Conservation (phyloP, 2,113 vertebrate genomes). For the Amia ocellicauda region DNA sequence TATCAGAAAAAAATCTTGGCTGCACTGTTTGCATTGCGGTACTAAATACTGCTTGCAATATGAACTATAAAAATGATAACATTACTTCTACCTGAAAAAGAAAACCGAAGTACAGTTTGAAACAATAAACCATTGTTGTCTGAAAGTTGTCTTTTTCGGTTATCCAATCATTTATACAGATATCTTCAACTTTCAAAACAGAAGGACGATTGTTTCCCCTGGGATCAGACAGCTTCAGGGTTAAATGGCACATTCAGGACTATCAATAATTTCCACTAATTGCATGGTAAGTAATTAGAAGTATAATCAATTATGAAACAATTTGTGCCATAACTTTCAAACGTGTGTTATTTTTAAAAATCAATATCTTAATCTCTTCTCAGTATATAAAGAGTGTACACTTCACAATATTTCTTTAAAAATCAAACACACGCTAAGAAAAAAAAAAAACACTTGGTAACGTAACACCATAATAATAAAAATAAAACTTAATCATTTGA, state of each 20-base stretch:
- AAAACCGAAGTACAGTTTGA: too few relatives aligned
- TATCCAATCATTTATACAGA: conserved; percentile 64
- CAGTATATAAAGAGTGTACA: too few relatives aligned
- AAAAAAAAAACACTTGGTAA: conserved; percentile 1
- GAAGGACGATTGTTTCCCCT: conserved; percentile 66
- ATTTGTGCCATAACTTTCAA: conserved; percentile 32
- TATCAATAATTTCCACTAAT: conserved; percentile 75
- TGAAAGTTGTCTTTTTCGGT: conserved; percentile 52
- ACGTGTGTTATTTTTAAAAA: too few relatives aligned
- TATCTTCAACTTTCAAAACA: conserved; percentile 56
- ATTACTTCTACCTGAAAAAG: too few relatives aligned
- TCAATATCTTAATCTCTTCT: too few relatives aligned
- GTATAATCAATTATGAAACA: conserved; percentile 67
- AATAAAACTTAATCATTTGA: conserved; percentile 57
- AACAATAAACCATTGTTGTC: too few relatives aligned
- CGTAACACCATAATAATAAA: conserved; percentile 34
- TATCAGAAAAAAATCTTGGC: background rate
- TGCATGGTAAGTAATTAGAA: conserved; percentile 69
- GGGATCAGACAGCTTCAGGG: conserved; percentile 62
- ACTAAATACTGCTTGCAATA: too few relatives aligned
- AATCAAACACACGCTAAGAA: conserved; percentile 24
- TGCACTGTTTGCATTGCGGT: too few relatives aligned
- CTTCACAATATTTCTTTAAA: too few relatives aligned
- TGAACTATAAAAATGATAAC: too few relatives aligned
- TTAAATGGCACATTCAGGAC: conserved; percentile 62